Conservation (phyloP, 2,888 invertebrate species). For the Rhyacophila evoluta region DNA sequence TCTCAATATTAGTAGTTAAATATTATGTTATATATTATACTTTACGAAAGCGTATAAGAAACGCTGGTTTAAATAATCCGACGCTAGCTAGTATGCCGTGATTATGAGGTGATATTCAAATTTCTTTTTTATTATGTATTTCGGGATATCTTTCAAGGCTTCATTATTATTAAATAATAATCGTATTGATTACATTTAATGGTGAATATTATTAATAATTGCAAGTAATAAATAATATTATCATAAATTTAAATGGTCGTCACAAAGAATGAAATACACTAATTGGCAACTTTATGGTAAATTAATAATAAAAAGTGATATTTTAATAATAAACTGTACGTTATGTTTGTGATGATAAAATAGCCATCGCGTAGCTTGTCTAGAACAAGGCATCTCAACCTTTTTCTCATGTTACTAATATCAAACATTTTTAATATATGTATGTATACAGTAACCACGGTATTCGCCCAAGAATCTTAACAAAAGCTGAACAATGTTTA, state of each 20-base stretch:
- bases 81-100: not conserved
- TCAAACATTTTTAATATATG: too few species aligned
- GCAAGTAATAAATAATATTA: not conserved
- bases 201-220: not conserved
- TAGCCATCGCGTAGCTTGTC: too few species aligned
- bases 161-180: not conserved
- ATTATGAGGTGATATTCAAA: constrained; percentile 1
- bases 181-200: constrained; percentile 10
- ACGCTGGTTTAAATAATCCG: not conserved
- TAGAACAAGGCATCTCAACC: too few species aligned
- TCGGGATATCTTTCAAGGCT: constrained; percentile 11
- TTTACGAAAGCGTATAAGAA: not conserved
- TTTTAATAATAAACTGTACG: too few species aligned
- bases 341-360: too few species aligned
- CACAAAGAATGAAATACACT: not conserved
- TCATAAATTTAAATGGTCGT: not conserved
- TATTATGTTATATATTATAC: too few species aligned
- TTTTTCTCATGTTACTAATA: too few species aligned
- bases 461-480: too few species aligned
- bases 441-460: too few species aligned
- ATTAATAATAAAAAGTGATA: not conserved
- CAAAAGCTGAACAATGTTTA: too few species aligned
- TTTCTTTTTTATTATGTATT: not conserved
- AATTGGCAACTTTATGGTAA: not conserved
- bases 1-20: too few species aligned